Percentiles rank a stretch among this genome's conserved stretches.
These are phyloP conservation scores for Vimba vimba DNA, from an alignment of 2,113 vertebrate genomes.

Conservation along the genomic window DNA sequence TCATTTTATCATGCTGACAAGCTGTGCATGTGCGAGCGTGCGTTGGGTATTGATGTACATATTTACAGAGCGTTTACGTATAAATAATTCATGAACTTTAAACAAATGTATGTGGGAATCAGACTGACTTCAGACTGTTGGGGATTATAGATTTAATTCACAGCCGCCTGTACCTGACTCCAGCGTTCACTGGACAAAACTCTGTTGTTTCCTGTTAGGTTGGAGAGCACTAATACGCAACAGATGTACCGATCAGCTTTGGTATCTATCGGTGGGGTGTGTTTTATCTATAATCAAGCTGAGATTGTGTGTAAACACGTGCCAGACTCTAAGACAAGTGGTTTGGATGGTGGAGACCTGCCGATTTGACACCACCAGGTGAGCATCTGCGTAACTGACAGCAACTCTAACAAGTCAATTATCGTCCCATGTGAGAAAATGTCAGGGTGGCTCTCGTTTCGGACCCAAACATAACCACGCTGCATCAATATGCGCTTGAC, in stretches of 20 bases:
- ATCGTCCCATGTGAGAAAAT: conserved; percentile 44
- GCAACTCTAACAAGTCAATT: conserved; percentile 56
- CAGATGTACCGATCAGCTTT: neutral
- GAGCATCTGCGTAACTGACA: conserved; percentile 50
- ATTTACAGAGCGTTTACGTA: conserved; percentile 25
- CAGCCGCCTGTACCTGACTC: neutral
- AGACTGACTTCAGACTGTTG: conserved; percentile 16
- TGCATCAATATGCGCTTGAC: conserved; percentile 27
- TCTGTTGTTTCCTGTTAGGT: neutral
- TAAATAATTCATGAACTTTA: conserved; percentile 49
- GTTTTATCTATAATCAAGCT: neutral
- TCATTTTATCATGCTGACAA: conserved; percentile 42
- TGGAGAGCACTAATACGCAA: neutral
- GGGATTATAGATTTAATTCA: conserved; percentile 27
- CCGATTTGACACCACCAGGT: conserved; percentile 52
- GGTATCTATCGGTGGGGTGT: neutral
- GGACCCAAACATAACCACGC: neutral
- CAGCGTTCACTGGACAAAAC: neutral
- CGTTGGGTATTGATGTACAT: conserved; percentile 24
- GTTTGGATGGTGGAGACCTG: conserved; percentile 36
- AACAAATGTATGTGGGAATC: conserved; percentile 21
- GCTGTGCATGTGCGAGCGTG: conserved; percentile 24
- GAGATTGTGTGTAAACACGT: neutral
- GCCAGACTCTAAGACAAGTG: neutral
- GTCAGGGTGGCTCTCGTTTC: conserved; percentile 39